Conservation (phyloP, 2,888 invertebrate genomes). For the Philereme transversata region DNA sequence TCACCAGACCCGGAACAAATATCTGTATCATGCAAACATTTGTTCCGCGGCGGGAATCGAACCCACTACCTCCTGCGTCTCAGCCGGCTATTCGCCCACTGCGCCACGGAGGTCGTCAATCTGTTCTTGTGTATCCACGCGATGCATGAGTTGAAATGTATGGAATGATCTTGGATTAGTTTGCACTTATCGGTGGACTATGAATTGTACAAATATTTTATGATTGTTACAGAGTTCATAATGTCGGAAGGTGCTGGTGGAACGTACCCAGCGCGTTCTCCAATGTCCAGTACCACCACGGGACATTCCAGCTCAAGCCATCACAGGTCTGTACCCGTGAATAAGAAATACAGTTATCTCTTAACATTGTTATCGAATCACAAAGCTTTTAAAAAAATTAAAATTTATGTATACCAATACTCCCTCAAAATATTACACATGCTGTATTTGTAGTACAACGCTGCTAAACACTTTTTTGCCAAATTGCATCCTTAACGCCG, state of each 20-base stretch:
- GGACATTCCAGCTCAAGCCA: constrained; percentile 79
- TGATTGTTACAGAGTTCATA: constrained; percentile 72
- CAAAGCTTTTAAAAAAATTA: constrained; percentile 27
- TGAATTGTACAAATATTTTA: neutral
- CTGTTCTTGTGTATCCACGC: too few species aligned
- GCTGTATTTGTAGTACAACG: neutral
- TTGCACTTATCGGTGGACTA: too few species aligned
- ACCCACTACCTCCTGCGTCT: too few species aligned
- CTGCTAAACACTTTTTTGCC: neutral
- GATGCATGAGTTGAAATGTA: too few species aligned
- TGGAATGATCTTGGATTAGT: too few species aligned
- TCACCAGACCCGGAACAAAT: too few species aligned
- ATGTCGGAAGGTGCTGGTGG: constrained; percentile 72
- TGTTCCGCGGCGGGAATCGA: too few species aligned
- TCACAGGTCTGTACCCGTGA: constrained; percentile 62
- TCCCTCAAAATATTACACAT: constrained; percentile 15
- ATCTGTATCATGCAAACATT: too few species aligned
- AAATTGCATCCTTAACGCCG: constrained; percentile 11
- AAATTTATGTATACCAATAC: constrained; percentile 24
- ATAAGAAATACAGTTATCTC: neutral
- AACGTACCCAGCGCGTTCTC: constrained; percentile 72
- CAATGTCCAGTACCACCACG: constrained; percentile 77
- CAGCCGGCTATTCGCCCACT: too few species aligned
- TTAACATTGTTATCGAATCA: constrained; percentile 19
- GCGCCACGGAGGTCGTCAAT: too few species aligned